Evolutionary conservation across 2,888 invertebrate species (phyloP), one percentile per base, ranked within the genome.

Genomic region (Agrochola lychnidis): DNA sequence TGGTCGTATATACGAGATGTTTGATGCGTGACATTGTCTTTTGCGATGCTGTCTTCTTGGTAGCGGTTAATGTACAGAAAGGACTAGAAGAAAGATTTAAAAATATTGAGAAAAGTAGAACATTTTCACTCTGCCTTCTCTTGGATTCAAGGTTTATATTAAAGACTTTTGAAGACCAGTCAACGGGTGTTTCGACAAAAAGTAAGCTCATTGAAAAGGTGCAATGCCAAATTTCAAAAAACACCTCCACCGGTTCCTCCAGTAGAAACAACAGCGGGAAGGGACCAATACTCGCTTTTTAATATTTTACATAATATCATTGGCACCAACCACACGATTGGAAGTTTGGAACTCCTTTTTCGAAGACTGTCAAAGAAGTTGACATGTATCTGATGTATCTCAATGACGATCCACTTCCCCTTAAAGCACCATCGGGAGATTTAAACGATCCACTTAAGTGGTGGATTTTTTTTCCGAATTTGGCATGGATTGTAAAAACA

Each of bases 141-240:
- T 19, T 79, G 30, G 74, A 79, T 53, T 73, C 73, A 25, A 48
- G 78, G 0, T 73, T 72, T 25, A 78, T 70, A 67, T 59, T 66
- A 48, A 63, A 68, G 40, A 73, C 48, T n/a, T 78, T 78, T 78
- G 36, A 30, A n/a, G 73, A 78, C 14, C 69, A 68, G 67, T 14
- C 53, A 61, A 61, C 64, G 51, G 53, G 10, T n/a, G 70, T 64
- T 30, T 70, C 70, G 4, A 25, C 25, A 9, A 69, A 69, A 45
- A 69, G 62, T 42, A 77, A 77, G 7, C 4, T 59, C 6, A 61
- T 48, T 59, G 73, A 73, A 30, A 53, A 36, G 30, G 77, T 72
- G 30, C 40, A 53, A 56, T 45, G 0, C 2, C 30, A 30, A 73
- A 45, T 57, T 1, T n/a, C 4, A 4, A 63, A 53, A 40, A 63